These are phyloP conservation scores for Fragum fragum DNA, from an alignment of 2,888 invertebrate genomes.

Conservation along the genomic window DNA sequence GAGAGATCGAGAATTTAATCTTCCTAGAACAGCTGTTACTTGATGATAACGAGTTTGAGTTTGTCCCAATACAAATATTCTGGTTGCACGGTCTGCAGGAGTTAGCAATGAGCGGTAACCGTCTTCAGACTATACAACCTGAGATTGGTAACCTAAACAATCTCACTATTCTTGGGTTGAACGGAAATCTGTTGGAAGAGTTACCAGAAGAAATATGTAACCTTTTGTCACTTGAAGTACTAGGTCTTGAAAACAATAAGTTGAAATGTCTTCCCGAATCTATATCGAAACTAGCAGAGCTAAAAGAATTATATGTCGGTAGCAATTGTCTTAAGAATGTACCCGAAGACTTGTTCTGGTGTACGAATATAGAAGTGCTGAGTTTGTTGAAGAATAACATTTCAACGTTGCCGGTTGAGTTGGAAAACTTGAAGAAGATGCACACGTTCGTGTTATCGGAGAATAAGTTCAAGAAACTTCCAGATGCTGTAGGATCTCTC, in stretches of 20 bases:
- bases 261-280: slow-evolving; percentile 76
- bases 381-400: slow-evolving; percentile 81
- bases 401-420: slow-evolving; percentile 80
- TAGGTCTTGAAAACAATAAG: slow-evolving; percentile 81
- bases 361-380: slow-evolving; percentile 78
- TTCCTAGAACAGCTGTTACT: slow-evolving; percentile 79
- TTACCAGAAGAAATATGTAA: slow-evolving; percentile 79
- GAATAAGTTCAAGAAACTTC: slow-evolving; percentile 75
- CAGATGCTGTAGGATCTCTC: slow-evolving; percentile 77
- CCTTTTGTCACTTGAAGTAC: slow-evolving; percentile 74
- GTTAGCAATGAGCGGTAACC: slow-evolving; percentile 82
- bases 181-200: slow-evolving; percentile 78
- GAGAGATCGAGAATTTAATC: slow-evolving; percentile 80
- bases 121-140: slow-evolving; percentile 75
- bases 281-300: slow-evolving; percentile 80
- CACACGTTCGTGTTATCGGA: slow-evolving; percentile 79
- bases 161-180: slow-evolving; percentile 80
- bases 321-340: slow-evolving; percentile 78
- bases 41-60: slow-evolving; percentile 84
- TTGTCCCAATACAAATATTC: slow-evolving; percentile 83
- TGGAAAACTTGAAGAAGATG: slow-evolving; percentile 80
- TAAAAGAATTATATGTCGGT: slow-evolving; percentile 82
- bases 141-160: slow-evolving; percentile 76
- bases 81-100: slow-evolving; percentile 80
- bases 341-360: slow-evolving; percentile 83